Base-by-base conservation (phyloP, 2,113 vertebrate genomes). In the Electrona antarctica region DNA sequence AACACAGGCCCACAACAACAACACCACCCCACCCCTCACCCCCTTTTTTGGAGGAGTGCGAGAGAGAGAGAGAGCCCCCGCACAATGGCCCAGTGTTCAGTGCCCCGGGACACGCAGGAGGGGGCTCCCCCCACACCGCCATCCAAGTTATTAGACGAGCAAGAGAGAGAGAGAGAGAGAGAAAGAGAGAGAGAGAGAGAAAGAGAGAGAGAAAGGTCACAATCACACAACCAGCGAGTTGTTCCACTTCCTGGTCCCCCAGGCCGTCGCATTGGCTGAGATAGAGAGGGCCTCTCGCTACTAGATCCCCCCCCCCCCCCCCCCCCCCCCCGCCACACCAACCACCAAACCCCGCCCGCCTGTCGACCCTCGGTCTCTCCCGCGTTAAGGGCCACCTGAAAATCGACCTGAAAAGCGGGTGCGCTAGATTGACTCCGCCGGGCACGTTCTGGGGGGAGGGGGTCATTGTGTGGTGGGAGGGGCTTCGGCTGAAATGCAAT, bases 81-180 rank as follows among this genome's bases (percentile, higher is more conserved):
- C 83, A 92, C 92, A 91, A 91, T 87, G 78, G 85, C 60, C 69
- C 59, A 91, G 89, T 92, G 87, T 92, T 89, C 74, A 60, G 76
- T 65, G 56, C 69, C 71, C 76, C 15, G 73, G 83, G 87, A 74
- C 59, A 67, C 86, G 67, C 86, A 82, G 85, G 85, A 76, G 50
- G 81, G 83, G 85, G 21, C 21, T 2, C 21, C 21, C 79, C 84
- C 79, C 83, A 82, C 60, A 12, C 80, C 71, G 77, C 83, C 72
- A 64, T 77, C 76, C 76, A 73, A 82, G 82, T 84, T 87, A 77
- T 81, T 82, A 59, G 85, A 73, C 80, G 74, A 85, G 79, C 75
- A 76, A 21, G 21, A 21, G 21, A 21, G 21, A 21, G 1, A 21
- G 21, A 21, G 1, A 21, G 21, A 21, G 21, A 21, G 21, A 21